Percentiles rank a stretch among this genome's conserved stretches.
Conservation (phyloP, 2,113 vertebrate genomes). For the Nibea albiflora region DNA sequence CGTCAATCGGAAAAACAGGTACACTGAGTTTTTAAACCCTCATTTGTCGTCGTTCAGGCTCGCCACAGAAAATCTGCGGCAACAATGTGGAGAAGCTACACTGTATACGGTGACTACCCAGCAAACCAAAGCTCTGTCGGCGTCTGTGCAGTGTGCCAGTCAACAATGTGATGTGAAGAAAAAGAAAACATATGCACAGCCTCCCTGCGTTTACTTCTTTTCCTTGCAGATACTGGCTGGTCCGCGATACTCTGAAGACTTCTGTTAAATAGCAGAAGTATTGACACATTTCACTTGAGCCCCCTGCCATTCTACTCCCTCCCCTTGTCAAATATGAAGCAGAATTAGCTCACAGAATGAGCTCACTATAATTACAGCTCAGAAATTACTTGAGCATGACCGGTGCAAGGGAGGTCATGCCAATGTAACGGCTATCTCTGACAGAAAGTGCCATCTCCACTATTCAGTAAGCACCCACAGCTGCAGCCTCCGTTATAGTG, state of each 20-base stretch:
- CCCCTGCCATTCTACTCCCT: background rate
- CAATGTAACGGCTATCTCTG: conserved; percentile 19
- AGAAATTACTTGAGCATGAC: conserved; percentile 8
- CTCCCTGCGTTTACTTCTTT: background rate
- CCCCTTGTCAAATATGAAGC: conserved; percentile 2
- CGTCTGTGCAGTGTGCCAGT: background rate
- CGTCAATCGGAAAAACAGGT: background rate
- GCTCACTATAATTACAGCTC: conserved; percentile 6
- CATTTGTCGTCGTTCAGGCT: background rate
- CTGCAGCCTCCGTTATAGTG: conserved; percentile 58
- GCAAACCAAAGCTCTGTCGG: background rate
- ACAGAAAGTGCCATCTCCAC: conserved; percentile 39
- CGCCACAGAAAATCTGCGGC: background rate
- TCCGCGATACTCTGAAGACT: background rate
- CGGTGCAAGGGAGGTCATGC: conserved; percentile 45
- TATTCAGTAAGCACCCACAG: conserved; percentile 56
- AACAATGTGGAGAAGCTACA: background rate
- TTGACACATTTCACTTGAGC: background rate
- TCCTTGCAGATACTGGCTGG: background rate
- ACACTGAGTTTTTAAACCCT: background rate
- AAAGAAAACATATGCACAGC: background rate
- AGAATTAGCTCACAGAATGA: conserved; percentile 9
- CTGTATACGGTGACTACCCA: too few species aligned
- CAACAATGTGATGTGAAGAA: background rate
- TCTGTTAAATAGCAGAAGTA: background rate